Evolutionary conservation across 2,888 invertebrate genomes (phyloP).

Genomic region (Diloba caeruleocephala): DNA sequence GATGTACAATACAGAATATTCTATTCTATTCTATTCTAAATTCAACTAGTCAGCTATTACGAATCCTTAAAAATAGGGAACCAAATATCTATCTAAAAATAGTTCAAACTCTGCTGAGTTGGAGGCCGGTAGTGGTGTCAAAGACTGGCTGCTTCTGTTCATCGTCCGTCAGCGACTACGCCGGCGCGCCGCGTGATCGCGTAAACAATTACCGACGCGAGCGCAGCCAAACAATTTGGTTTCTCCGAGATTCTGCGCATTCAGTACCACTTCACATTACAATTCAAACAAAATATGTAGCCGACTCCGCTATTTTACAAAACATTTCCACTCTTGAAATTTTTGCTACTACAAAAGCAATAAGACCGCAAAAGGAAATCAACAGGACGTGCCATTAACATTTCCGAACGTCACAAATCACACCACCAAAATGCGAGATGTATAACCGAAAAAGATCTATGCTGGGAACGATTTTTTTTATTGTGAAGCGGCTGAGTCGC

Average conservation of each 20-base stretch:
- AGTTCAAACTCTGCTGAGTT: conserved; percentile 62
- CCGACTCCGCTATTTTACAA: conserved; percentile 11
- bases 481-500: conserved; percentile 82
- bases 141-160: conserved; percentile 78
- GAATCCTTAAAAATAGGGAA: conserved; percentile 45
- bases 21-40: too few relatives aligned
- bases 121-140: conserved; percentile 80
- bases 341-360: conserved; percentile 33
- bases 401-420: conserved; percentile 89
- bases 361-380: conserved; percentile 71
- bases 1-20: too few relatives aligned
- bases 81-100: conserved; percentile 68
- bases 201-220: conserved; percentile 77
- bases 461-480: conserved; percentile 85
- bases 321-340: conserved; percentile 7
- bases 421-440: conserved; percentile 88
- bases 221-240: conserved; percentile 73
- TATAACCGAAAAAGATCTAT: conserved; percentile 87
- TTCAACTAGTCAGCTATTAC: conserved; percentile 60
- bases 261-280: conserved; percentile 51
- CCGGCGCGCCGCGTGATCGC: conserved; percentile 58
- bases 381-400: conserved; percentile 83
- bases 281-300: conserved; percentile 31
- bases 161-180: conserved; percentile 76
- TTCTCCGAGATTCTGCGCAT: conserved; percentile 70